Percentiles rank a stretch among this genome's conserved stretches.
Conservation (phyloP, 2,113 vertebrate species). For the Tylochromis polylepis region DNA sequence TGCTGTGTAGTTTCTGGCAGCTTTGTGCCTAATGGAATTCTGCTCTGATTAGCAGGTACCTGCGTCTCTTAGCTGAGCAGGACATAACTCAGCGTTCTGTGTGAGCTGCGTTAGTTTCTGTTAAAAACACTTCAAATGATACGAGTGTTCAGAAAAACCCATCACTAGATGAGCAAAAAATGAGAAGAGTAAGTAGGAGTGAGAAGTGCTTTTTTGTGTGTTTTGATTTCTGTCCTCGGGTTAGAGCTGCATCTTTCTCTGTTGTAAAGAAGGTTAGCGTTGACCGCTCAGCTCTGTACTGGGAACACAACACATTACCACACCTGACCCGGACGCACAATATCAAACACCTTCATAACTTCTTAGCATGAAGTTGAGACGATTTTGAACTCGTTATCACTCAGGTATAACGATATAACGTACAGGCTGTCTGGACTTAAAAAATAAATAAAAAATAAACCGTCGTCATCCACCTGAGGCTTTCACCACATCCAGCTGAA, state of each 20-base stretch:
- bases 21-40: not conserved
- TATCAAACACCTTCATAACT: not conserved
- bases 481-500: not conserved
- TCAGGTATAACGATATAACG: not conserved
- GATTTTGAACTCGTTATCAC: not conserved
- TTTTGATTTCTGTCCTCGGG: not conserved
- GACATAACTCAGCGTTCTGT: not conserved
- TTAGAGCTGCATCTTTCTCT: not conserved
- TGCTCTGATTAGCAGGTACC: not conserved
- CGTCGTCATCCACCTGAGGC: not conserved
- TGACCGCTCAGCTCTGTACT: not conserved
- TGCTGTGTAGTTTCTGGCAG: not conserved
- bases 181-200: not conserved
- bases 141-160: not conserved
- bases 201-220: not conserved
- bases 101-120: not conserved
- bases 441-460: too few relatives aligned
- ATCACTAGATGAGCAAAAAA: not conserved
- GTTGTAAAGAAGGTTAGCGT: not conserved
- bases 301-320: not conserved
- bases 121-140: not conserved
- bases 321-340: not conserved
- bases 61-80: not conserved
- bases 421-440: not conserved
- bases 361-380: not conserved